Base-by-base conservation (phyloP, 92 coral and sea anemone species). In the Chrysogorgia sp. region DNA sequence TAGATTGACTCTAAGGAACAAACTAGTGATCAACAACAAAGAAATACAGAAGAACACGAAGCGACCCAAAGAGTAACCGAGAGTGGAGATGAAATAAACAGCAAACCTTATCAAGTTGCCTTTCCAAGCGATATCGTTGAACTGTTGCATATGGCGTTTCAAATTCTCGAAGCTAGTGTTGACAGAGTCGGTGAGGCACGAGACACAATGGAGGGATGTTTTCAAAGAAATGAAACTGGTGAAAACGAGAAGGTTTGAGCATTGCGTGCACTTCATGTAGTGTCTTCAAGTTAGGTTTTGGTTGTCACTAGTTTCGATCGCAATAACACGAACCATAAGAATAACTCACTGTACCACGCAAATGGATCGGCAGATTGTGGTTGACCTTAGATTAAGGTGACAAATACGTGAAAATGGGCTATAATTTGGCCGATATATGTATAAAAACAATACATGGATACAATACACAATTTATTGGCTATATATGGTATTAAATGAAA, bases 121-220 rank as follows among this genome's bases (percentile, higher is more conserved):
- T 72, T 72, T 35, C 79, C 79, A 1, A 34, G 25, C 25, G n/a
- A 58, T 12, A 28, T 25, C 26, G 50, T 20, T 15, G 79, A 72
- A 0, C 52, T 72, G 2, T 29, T 72, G 7, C 15, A 56, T 49
- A 72, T 72, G 79, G 79, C 79, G 7, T 52, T 72, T n/a, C 53
- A 53, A 20, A 72, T 72, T 34, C 79, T 72, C 8, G 79, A 72
- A 55, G 32, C 79, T 7, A 22, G 79, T 34, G 50, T 33, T 0
- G 79, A 72, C 10, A 53, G 65, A 56, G 65, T 72, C 7, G 55
- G 65, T 23, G 79, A 72, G 17, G 79, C 65, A 3, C 53, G 79
- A 41, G 79, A 53, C 4, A 72, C 53, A 26, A 72, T 52, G 63
- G 33, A 58, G 25, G 35, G 35, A 19, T 13, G 21, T 10, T 72